Percentiles rank a stretch among this genome's conserved stretches.
Evolutionary conservation across 2,888 invertebrate genomes (phyloP).

Genomic region (Rhagium mordax): DNA sequence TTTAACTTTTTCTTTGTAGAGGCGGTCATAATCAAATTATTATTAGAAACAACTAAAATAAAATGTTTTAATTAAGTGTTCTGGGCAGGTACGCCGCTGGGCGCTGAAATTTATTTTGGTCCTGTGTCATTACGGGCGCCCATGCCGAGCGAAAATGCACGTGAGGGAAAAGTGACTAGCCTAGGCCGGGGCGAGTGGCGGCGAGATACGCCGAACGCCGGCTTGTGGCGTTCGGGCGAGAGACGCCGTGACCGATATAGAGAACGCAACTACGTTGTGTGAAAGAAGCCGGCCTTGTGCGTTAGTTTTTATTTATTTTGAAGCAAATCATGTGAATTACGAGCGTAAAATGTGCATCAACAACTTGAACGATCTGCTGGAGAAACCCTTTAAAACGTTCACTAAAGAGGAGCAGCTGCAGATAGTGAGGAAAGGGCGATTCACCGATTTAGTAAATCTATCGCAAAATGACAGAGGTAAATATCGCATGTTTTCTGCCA

Average conservation of each 20-base stretch:
- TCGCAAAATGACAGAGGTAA: constrained; percentile 38
- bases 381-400: constrained; percentile 30
- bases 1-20: too few relatives aligned
- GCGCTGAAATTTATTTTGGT: not conserved
- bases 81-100: not conserved
- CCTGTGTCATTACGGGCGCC: not conserved
- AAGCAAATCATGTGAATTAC: not conserved
- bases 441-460: constrained; percentile 30
- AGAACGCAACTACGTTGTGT: not conserved
- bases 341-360: constrained; percentile 18
- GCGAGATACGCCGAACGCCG: constrained; percentile 36
- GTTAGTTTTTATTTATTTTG: not conserved
- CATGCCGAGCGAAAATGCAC: constrained; percentile 4
- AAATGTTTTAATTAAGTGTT: too few relatives aligned
- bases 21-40: too few relatives aligned
- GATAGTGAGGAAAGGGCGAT: constrained; percentile 32
- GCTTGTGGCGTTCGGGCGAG: constrained; percentile 26
- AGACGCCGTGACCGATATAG: not conserved
- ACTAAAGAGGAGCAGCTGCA: constrained; percentile 34
- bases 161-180: constrained; percentile 12
- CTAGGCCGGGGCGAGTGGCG: constrained; percentile 4
- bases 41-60: too few relatives aligned
- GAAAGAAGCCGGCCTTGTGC: constrained; percentile 23
- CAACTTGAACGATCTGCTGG: constrained; percentile 32
- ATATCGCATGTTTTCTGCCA: constrained; percentile 21